Base-by-base conservation (phyloP, 1,140 invertebrate species). In the Meloidogyne exigua region DNA sequence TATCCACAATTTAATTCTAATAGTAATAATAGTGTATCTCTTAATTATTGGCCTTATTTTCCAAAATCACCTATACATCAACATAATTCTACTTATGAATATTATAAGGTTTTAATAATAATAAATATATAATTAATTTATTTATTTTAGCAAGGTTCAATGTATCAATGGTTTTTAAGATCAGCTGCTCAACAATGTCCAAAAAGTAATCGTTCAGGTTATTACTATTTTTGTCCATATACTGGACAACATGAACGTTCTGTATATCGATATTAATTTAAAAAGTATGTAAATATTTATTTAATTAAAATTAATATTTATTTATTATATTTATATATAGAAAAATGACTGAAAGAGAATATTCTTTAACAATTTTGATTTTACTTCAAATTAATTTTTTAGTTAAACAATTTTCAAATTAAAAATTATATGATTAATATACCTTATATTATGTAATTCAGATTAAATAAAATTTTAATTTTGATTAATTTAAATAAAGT, bases 151-250 rank as follows among this genome's bases (percentile, higher is more conserved):
- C 49, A 57, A 57, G 68, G 68, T 28, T 70, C 68, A 70, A 70
- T 70, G 68, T 70, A 70, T 62, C 68, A 70, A 70, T 70, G 68
- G 68, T 70, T 70, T 70, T n/a, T 70, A 28, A 44, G 68, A 15
- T 70, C 68, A 28, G 68, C 68, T 26, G 68, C 68, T 7, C 68
- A 70, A 26, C 68, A 70, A 11, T 25, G 62, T 36, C 44, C 42
- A 44, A 44, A 44, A 70, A 70, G 62, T 28, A 25, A 62, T 57
- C 44, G 68, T 44, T 44, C 68, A 28, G 25, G 68, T 18, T 70
- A 70, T 70, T 70, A 42, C 32, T 26, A 25, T 44, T 70, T 21
- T 62, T 57, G 68, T 44, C 68, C 68, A 28, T 70, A 70, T 28
- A 70, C 68, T 25, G 62, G 62, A 70, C 68, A 70, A 62, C 32